Evolutionary conservation across 1,140 invertebrate species (phyloP).

Genomic region (Anadara kagoshimensis): DNA sequence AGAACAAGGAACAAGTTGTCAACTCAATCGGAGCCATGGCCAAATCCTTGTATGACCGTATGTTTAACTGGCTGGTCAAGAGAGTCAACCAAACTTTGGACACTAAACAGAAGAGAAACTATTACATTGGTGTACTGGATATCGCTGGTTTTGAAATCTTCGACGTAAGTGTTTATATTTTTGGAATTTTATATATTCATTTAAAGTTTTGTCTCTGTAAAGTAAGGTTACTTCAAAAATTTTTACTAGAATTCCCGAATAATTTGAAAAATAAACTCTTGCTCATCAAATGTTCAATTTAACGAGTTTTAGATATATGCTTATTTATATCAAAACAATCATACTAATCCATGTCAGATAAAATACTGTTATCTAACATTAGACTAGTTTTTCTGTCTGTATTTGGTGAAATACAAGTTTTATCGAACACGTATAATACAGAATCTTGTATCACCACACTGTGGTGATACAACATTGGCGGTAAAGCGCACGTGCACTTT

Average conservation of each 20-base stretch:
- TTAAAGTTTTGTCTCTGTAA: slow-evolving; percentile 79
- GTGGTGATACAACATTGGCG: too few species aligned
- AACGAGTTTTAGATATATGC: too few species aligned
- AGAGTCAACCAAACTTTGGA: slow-evolving; percentile 98
- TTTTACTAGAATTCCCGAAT: slow-evolving; percentile 76
- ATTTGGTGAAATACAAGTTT: too few species aligned
- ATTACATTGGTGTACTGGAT: slow-evolving; percentile 99
- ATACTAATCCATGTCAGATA: too few species aligned
- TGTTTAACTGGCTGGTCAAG: slow-evolving; percentile 98
- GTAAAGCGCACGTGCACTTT: too few species aligned
- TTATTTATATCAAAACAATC: too few species aligned
- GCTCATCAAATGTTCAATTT: too few species aligned
- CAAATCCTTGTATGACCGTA: slow-evolving; percentile 95
- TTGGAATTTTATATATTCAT: too few species aligned
- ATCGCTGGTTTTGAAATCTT: slow-evolving; percentile 99
- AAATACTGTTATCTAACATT: too few species aligned
- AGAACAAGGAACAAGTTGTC: slow-evolving; percentile 93
- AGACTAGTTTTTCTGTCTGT: too few species aligned
- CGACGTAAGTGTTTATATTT: slow-evolving; percentile 85
- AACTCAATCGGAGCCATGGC: slow-evolving; percentile 97
- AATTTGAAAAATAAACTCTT: slow-evolving; percentile 21
- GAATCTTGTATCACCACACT: too few species aligned
- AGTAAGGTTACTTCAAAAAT: neutral
- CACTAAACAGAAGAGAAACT: slow-evolving; percentile 96
- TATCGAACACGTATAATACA: too few species aligned